Evolutionary conservation across 2,888 invertebrate genomes (phyloP), one percentile per base, ranked within the genome.

Genomic region (Didymodactylos carnosus): DNA sequence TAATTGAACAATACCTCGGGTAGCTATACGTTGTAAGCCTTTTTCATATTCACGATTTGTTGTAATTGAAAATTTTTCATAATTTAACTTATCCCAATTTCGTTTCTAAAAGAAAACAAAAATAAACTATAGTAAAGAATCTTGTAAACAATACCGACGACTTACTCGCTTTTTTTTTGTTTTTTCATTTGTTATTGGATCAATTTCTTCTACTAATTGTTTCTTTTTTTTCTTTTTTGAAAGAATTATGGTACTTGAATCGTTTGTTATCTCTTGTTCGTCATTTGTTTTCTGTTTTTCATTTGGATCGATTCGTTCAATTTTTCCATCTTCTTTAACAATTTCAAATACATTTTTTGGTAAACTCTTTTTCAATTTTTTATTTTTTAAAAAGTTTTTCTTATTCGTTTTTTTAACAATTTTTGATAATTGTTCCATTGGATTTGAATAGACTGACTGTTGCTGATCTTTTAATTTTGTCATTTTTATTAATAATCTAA

Each of bases 1-100:
- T 23, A 71, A 13, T 39, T 71, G 71, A 35, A 71, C 71, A 71
- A 71, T 51, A 35, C 71, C 71, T 23, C 71, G 71, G 39, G 46
- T 49, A 35, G 71, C 46, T 13, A 71, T n/a, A 1, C 71, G 71
- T 40, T 71, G 46, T 39, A 71, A 51, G n/a, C n/a, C 1, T n/a
- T 27, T 23, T 51, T 71, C 71, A n/a, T 35, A 35, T 16, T 71
- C 71, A 13, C 71, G 46, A 3, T 39, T 43, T 39, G 23, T 35
- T 35, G 71, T 62, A 35, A 62, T 29, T n/a, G 29, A 29, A 35
- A 62, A 62, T 35, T 29, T 19, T 62, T 62, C 62, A 19, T 62
- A 62, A 25, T 62, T 62, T 35, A 62, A 35, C n/a, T 16, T 35
- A 62, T 62, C 35, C 62, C 62, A 62, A 16, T 62, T 35, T 35